These are phyloP conservation scores for Episyrphus balteatus DNA, from an alignment of 1,140 invertebrate species.

Conservation along the genomic window DNA sequence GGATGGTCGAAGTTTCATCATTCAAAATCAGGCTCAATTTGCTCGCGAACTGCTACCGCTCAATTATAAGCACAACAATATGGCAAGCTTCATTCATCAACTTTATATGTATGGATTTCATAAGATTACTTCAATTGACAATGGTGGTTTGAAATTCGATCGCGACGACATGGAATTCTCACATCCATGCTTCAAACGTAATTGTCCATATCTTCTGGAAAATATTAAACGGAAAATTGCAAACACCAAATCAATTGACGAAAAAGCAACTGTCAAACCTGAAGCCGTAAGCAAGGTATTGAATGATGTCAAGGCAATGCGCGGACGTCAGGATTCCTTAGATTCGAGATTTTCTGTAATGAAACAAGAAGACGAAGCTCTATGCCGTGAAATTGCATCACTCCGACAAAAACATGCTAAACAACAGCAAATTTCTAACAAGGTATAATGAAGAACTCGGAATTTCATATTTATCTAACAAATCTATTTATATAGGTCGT, in stretches of 20 bases:
- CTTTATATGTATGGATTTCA: constrained; percentile 99
- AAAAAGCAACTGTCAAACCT: constrained; percentile 47
- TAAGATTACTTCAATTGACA: constrained; percentile 85
- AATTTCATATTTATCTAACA: no score
- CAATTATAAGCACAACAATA: constrained; percentile 99
- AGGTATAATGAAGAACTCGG: constrained; percentile 43
- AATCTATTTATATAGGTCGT: constrained; percentile 9
- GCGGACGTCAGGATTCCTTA: constrained; percentile 77
- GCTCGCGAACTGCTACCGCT: constrained; percentile 80
- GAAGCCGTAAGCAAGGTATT: constrained; percentile 68
- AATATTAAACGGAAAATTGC: constrained; percentile 86
- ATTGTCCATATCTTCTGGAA: constrained; percentile 71
- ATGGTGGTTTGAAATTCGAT: constrained; percentile 74
- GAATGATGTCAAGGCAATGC: constrained; percentile 76
- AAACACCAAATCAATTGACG: constrained; percentile 44
- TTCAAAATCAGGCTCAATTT: constrained; percentile 88
- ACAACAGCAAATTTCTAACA: constrained; percentile 96
- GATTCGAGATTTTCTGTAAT: constrained; percentile 75
- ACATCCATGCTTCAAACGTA: constrained; percentile 83
- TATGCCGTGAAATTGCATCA: constrained; percentile 88
- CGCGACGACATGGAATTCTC: constrained; percentile 93
- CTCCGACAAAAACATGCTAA: constrained; percentile 88
- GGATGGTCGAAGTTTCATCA: constrained; percentile 86
- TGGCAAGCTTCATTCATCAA: constrained; percentile 96
- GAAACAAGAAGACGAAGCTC: constrained; percentile 89